phyloP scores from a whole-genome alignment of 2,113 vertebrate species.

The Ciconia boyciana region DNA sequence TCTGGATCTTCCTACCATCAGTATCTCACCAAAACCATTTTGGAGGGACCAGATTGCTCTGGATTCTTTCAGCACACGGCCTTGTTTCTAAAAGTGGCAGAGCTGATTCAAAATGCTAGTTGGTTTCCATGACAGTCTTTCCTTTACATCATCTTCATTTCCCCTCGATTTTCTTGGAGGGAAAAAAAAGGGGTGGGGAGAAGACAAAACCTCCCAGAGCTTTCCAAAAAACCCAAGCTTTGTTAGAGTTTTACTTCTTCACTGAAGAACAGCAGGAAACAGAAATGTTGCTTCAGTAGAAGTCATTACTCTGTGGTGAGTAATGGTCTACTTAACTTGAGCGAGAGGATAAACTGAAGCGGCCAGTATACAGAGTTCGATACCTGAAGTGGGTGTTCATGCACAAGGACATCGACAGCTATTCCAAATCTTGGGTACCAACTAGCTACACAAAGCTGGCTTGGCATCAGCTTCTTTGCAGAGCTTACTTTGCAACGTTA shows the following conservation, averaged over 20 bases:
- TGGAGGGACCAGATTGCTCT: slow-evolving; percentile 18
- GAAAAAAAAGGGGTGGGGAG: neutral
- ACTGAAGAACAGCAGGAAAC: neutral
- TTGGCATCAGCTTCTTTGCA: neutral
- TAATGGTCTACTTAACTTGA: neutral
- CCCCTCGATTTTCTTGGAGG: neutral
- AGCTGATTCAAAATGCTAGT: neutral
- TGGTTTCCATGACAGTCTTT: slow-evolving; percentile 26
- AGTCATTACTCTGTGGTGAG: neutral
- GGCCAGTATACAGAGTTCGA: accelerated
- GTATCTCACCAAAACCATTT: neutral
- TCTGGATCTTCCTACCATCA: neutral
- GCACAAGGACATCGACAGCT: neutral
- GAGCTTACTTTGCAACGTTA: neutral
- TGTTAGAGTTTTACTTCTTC: neutral
- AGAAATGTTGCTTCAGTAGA: neutral
- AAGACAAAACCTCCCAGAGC: neutral
- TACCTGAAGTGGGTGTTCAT: neutral
- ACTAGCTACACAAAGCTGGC: neutral
- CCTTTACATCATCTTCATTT: neutral
- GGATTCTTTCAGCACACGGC: neutral
- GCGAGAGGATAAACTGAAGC: neutral
- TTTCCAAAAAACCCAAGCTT: neutral
- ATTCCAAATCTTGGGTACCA: neutral
- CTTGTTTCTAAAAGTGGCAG: slow-evolving; percentile 7